phyloP scores from a whole-genome alignment of 2,797 vertebrate genomes.

The Tenualosa ilisha region DNA sequence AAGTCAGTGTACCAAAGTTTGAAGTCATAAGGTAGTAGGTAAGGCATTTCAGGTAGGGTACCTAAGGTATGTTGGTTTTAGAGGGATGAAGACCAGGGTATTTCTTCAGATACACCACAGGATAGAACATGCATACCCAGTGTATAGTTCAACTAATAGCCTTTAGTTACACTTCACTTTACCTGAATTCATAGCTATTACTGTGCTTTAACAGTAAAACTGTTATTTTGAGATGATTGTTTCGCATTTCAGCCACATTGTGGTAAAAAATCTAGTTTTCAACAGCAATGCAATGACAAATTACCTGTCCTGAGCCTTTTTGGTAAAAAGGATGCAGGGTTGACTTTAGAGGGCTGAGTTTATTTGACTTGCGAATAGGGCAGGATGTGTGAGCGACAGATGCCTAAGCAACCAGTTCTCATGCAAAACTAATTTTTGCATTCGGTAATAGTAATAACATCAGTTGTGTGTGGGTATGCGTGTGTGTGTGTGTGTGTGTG shows the following conservation, averaged over 20 bases:
- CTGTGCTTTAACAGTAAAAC: background rate
- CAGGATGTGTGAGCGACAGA: constrained; percentile 44
- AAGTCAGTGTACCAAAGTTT: no score
- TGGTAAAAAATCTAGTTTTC: background rate
- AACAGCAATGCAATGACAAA: background rate
- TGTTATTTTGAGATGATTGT: background rate
- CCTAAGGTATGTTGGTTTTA: no score
- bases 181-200: background rate
- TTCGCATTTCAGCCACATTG: background rate
- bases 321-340: constrained; percentile 44
- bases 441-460: constrained; percentile 46
- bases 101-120: no score
- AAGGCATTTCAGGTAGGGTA: no score
- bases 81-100: no score
- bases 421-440: constrained; percentile 73
- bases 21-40: no score
- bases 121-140: no score
- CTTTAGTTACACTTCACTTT: no score
- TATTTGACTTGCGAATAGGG: constrained; percentile 68
- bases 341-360: constrained; percentile 35
- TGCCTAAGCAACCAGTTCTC: constrained; percentile 45
- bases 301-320: constrained; percentile 38
- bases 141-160: no score
- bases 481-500: constrained; percentile 16
- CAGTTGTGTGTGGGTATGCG: background rate